These are phyloP conservation scores for Catharus bicknelli DNA, from an alignment of 2,113 vertebrate species.

Conservation along the genomic window DNA sequence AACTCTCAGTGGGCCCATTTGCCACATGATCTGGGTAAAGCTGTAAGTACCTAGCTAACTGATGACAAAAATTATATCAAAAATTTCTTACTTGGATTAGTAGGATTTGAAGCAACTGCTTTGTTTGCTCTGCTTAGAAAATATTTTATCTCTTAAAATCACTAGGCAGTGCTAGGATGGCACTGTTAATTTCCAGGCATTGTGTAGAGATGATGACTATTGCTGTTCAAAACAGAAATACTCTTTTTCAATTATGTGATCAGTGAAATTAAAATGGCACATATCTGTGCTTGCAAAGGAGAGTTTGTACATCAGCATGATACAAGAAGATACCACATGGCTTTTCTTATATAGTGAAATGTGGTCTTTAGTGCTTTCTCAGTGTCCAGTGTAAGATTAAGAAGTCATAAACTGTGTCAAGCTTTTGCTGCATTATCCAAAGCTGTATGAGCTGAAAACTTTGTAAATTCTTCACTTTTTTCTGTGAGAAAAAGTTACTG, in stretches of 20 bases:
- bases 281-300: neutral
- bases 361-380: neutral
- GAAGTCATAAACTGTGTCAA: neutral
- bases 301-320: neutral
- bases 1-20: constrained; percentile 92
- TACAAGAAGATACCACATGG: neutral
- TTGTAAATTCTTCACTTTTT: neutral
- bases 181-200: neutral
- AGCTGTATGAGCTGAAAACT: neutral
- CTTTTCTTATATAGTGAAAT: neutral
- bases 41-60: constrained; percentile 78
- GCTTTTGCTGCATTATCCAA: neutral
- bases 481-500: neutral
- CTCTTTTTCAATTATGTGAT: neutral
- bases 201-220: neutral
- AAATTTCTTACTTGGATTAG: neutral
- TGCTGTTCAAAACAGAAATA: neutral
- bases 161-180: neutral
- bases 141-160: neutral
- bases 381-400: neutral
- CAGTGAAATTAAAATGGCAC: neutral
- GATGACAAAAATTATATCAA: neutral
- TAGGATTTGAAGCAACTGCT: neutral
- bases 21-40: constrained; percentile 90
- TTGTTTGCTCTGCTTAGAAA: neutral